Conservation (phyloP, 2,888 invertebrate species). For the Tipula unca region DNA sequence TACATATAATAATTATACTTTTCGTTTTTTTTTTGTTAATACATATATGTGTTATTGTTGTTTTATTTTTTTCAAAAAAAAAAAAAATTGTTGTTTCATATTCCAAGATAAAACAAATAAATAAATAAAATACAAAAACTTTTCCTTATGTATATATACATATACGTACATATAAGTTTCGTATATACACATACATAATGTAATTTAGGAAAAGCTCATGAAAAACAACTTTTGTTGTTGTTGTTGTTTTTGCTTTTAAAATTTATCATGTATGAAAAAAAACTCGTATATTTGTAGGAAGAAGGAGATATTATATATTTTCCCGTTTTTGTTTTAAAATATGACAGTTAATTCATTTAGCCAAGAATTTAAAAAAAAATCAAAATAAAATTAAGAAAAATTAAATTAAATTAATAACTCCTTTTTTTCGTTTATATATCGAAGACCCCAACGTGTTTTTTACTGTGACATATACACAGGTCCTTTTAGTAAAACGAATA, state of each 20-base stretch:
- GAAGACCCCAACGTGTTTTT: too few relatives aligned
- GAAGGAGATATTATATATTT: background rate
- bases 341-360: background rate
- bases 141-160: background rate
- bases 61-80: background rate
- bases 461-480: too few relatives aligned
- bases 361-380: background rate
- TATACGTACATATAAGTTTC: background rate
- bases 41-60: background rate
- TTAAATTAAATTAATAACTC: background rate
- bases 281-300: background rate
- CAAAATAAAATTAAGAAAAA: too few relatives aligned
- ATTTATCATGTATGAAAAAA: background rate
- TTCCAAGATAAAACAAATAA: background rate
- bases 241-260: background rate
- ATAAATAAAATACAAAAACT: background rate
- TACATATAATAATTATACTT: slow-evolving; percentile 2
- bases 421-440: too few relatives aligned
- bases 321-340: background rate
- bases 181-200: background rate
- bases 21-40: background rate
- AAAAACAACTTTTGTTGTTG: background rate
- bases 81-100: background rate
- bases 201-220: background rate
- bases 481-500: too few relatives aligned